Conservation (phyloP, 2,797 vertebrate genomes). For the Etheostoma perlongum region DNA sequence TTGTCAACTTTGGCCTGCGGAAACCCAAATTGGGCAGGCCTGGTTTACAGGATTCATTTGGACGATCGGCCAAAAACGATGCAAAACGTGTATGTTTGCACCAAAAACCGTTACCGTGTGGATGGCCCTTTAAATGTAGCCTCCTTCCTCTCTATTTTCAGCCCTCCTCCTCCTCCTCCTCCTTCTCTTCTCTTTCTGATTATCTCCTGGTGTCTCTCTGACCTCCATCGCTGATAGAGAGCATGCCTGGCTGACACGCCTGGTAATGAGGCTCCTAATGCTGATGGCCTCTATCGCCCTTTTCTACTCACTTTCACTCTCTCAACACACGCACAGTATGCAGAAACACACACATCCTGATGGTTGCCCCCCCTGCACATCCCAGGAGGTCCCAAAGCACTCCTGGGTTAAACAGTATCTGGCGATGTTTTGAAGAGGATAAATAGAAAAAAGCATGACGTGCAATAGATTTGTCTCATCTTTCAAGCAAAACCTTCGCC, state of each 20-base stretch:
- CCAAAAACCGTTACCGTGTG: no score
- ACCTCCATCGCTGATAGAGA: constrained; percentile 71
- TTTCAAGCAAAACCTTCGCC: constrained; percentile 21
- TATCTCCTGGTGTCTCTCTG: constrained; percentile 74
- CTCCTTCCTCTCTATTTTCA: constrained; percentile 48
- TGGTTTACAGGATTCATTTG: no score
- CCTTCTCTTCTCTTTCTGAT: constrained; percentile 63
- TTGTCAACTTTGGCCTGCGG: no score
- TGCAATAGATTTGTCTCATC: constrained; percentile 54
- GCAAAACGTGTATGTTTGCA: no score
- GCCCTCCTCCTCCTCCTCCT: constrained; percentile 41
- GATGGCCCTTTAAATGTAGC: constrained; percentile 18
- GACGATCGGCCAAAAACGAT: no score
- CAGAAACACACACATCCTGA: constrained; percentile 42
- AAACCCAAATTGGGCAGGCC: no score
- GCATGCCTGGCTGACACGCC: constrained; percentile 77
- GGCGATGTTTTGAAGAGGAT: constrained; percentile 58
- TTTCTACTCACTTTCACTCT: constrained; percentile 40
- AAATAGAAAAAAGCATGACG: constrained; percentile 52
- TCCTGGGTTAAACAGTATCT: constrained; percentile 67
- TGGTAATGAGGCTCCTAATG: constrained; percentile 80
- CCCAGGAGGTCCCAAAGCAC: constrained; percentile 67
- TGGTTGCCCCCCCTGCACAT: not conserved
- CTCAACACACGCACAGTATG: constrained; percentile 29
- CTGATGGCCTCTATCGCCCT: constrained; percentile 76